Base-by-base conservation (phyloP, 2,888 invertebrate genomes). In the Merodon equestris region DNA sequence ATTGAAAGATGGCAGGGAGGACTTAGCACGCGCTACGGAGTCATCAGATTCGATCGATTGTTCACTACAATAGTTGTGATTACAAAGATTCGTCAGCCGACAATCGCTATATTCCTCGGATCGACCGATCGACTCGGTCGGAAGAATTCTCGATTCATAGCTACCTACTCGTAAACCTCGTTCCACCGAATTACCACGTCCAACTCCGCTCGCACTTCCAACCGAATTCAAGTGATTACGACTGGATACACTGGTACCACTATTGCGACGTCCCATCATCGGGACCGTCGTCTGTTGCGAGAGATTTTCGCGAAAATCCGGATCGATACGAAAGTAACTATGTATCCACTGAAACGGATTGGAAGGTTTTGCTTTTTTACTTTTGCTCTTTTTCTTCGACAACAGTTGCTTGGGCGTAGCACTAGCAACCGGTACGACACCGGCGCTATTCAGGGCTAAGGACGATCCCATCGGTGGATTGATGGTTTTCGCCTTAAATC, bases 221-320 rank as follows among this genome's bases (percentile, higher is more conserved):
- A 64, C 54, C 4, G 79, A 79, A 70, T 79, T 79, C 14, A 75
- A 58, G 58, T 75, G 79, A 7, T 73, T 63, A 51, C 83, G 84
- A 81, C 84, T 83, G 53, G 84, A 71, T 50, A 81, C 64, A 75
- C 84, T 85, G 57, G 84, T 71, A 18, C 73, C 83, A 68, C 85
- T 85, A 60, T 83, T 85, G n/a, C 83, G 83, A 38, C 84, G 81
- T 10, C 74, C 74, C 66, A 76, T 67, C 66, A 77, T 83, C 27
- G 84, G 82, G 45, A 79, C 74, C 27, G 83, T 83, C 19, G 84
- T 84, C 54, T 84, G 84, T 75, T 85, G 86, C 9, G 84, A 83
- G 54, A 86, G 83, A 63, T 85, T 85, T 71, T 86, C 84, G 72
- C 84, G 83, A 82, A 87, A 85, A 82, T 86, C 84, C 3, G 86